Evolutionary conservation across 2,888 invertebrate genomes (phyloP), one percentile per base, ranked within the genome.

Genomic region (Apoda limacodes): DNA sequence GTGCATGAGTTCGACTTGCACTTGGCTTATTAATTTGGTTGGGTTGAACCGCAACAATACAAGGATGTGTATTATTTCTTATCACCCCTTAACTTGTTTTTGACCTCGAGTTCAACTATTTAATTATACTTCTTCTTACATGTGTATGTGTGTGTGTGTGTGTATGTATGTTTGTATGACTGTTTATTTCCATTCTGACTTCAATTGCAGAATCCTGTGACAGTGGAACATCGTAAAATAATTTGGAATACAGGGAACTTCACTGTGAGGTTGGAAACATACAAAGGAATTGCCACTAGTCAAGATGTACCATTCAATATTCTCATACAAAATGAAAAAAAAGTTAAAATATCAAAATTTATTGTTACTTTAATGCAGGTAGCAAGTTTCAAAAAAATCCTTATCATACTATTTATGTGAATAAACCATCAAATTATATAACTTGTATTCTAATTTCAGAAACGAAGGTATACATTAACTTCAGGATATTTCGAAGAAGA

Each of bases 221-320:
- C 52, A 19, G 50, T 55, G 22, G 63, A 66, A 38, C 51, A 64
- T 23, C 39, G 48, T n/a, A 71, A 63, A 54, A 48, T 30, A 2
- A 58, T 69, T 34, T 52, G 60, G 34, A 54, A 54, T 36, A 48
- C 53, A 2, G 55, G 54, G 25, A 48, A 44, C 21, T 46, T 78
- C 12, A 40, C 45, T 4, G 35, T 72, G 25, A 44, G 48, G 32
- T 30, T 78, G 2, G 70, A 60, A 56, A 72, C 71, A 0, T 71
- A 60, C 19, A 59, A 40, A 42, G 67, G 58, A 4, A 66, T 71
- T 39, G 59, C 69, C 4, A 50, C 63, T 0, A 60, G 55, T 27
- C 75, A 78, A 48, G 52, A 34, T 1, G 40, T 71, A 30, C 67
- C 68, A 2, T 62, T 75, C 23, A 62, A 67, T 47, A 40, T 65